phyloP scores from a whole-genome alignment of 2,113 vertebrate genomes.

The Sinocyclocheilus anshuiensis region DNA sequence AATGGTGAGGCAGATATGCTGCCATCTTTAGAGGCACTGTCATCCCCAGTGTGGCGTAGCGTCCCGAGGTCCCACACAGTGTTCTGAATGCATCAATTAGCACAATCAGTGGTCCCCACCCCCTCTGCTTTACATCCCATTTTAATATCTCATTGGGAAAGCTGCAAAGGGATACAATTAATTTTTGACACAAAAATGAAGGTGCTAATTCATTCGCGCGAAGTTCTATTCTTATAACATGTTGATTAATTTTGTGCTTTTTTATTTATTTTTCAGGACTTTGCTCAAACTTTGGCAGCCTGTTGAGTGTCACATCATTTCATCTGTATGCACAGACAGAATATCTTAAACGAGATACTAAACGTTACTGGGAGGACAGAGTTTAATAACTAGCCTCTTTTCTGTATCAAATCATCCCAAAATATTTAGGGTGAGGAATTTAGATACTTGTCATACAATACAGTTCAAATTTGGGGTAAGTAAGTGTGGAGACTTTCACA shows the following conservation, averaged over 20 bases:
- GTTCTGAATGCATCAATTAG: conserved; percentile 63
- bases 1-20: conserved; percentile 56
- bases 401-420: conserved; percentile 47
- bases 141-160: conserved; percentile 59
- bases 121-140: conserved; percentile 53
- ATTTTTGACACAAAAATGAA: conserved; percentile 63
- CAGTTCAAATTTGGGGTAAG: too few relatives aligned
- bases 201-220: conserved; percentile 61
- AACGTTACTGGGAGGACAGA: background rate
- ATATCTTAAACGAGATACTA: background rate
- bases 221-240: conserved; percentile 54
- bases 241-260: conserved; percentile 52
- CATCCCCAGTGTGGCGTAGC: conserved; percentile 55
- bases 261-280: conserved; percentile 33
- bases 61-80: conserved; percentile 51
- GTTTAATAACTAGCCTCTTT: conserved; percentile 39
- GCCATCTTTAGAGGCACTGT: conserved; percentile 51
- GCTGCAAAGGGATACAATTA: conserved; percentile 59
- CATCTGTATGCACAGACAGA: background rate
- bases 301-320: background rate
- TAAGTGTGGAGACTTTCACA: too few relatives aligned
- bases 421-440: conserved; percentile 23
- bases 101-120: conserved; percentile 52
- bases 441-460: background rate
- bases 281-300: conserved; percentile 5